Percentiles rank a stretch among this genome's conserved stretches.
phyloP scores from a whole-genome alignment of 2,797 vertebrate genomes.

The Emys orbicularis region DNA sequence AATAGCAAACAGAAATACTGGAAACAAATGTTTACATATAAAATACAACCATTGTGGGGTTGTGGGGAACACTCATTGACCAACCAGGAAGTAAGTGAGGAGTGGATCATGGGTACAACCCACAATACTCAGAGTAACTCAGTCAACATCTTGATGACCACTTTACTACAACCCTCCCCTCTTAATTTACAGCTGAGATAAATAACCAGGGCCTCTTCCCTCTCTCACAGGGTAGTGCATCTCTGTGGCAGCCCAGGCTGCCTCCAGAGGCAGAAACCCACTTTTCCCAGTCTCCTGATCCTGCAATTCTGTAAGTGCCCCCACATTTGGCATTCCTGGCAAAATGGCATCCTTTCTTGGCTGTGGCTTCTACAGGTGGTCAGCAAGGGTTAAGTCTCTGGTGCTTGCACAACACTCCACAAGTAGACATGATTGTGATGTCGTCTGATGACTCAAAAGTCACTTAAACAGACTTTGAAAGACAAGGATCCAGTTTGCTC shows the following conservation, averaged over 20 bases:
- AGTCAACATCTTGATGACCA: neutral
- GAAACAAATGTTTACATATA: too few species aligned
- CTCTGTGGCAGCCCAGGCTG: neutral
- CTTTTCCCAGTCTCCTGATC: neutral
- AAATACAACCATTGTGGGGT: too few species aligned
- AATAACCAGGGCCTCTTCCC: neutral
- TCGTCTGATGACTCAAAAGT: neutral
- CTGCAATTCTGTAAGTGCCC: neutral
- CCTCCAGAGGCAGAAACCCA: neutral
- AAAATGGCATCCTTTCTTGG: neutral
- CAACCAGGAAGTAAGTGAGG: neutral
- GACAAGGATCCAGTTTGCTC: neutral
- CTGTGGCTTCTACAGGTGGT: neutral
- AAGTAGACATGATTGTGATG: neutral
- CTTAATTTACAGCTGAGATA: neutral
- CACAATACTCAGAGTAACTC: neutral
- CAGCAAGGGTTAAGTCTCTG: neutral
- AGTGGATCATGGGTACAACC: neutral
- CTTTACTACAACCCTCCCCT: neutral
- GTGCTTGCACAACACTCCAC: neutral
- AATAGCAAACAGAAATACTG: too few species aligned
- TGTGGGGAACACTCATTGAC: neutral
- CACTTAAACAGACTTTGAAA: neutral
- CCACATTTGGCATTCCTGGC: neutral
- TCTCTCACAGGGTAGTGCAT: neutral